Percentiles rank a stretch among this genome's conserved stretches.
These are phyloP conservation scores for Neogale vison DNA, from an alignment of 2,113 vertebrate species.

Conservation along the genomic window DNA sequence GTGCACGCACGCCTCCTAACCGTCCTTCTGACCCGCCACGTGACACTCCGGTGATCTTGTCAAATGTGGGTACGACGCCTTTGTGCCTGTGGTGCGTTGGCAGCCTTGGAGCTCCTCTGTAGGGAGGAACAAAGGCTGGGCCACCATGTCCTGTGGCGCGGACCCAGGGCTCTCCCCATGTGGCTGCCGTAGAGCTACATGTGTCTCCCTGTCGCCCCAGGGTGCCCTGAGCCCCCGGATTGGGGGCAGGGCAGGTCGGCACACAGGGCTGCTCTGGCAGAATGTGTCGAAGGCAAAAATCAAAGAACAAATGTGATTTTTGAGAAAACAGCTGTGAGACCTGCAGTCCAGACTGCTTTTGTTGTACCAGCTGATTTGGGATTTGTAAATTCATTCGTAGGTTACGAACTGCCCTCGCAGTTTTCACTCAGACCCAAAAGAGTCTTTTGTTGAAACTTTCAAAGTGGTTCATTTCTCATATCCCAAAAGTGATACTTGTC, in stretches of 20 bases:
- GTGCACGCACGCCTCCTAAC: not conserved
- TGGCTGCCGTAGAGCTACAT: not conserved
- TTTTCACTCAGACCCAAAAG: not conserved
- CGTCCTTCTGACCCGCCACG: not conserved
- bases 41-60: not conserved
- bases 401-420: rapidly evolving
- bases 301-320: not conserved
- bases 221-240: not conserved
- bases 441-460: not conserved
- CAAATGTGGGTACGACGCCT: not conserved
- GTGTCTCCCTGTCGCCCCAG: not conserved
- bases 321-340: not conserved
- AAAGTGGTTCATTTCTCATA: not conserved
- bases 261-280: not conserved
- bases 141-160: not conserved
- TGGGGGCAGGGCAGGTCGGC: not conserved
- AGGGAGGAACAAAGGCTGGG: not conserved
- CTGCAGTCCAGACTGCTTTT: not conserved
- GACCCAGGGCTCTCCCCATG: not conserved
- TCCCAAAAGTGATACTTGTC: not conserved
- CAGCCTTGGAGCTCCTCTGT: not conserved
- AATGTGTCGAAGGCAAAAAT: not conserved
- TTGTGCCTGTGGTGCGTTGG: not conserved
- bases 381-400: not conserved
- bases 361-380: not conserved